Percentiles rank a stretch among this genome's conserved stretches.
Evolutionary conservation across 2,797 vertebrate species (phyloP).

Genomic region (Menidia menidia): DNA sequence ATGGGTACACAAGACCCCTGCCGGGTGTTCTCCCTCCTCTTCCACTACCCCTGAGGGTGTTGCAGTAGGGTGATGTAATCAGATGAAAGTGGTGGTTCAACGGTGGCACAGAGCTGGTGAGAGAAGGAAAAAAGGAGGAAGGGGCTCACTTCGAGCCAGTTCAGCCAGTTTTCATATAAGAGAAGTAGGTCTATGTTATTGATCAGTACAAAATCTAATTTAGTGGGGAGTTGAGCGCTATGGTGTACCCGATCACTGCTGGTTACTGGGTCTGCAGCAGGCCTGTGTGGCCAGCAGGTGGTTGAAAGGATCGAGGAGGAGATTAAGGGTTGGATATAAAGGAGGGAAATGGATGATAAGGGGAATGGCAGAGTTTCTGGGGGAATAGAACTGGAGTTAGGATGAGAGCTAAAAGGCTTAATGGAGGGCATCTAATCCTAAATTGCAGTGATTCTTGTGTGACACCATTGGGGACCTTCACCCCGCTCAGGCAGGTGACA

Average conservation of each 20-base stretch:
- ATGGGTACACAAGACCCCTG: slow-evolving; percentile 80
- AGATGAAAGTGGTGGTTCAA: slow-evolving; percentile 83
- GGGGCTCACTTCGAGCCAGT: slow-evolving; percentile 58
- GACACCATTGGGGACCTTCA: slow-evolving; percentile 75
- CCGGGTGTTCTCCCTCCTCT: slow-evolving; percentile 73
- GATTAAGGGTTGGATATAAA: slow-evolving; percentile 78
- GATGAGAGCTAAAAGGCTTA: slow-evolving; percentile 78
- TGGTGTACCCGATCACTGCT: slow-evolving; percentile 73
- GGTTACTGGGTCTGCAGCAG: slow-evolving; percentile 70
- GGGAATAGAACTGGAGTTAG: slow-evolving; percentile 63
- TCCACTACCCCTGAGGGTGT: slow-evolving; percentile 72
- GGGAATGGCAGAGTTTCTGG: slow-evolving; percentile 71
- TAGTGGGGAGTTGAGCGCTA: slow-evolving; percentile 81
- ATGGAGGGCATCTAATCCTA: slow-evolving; percentile 80
- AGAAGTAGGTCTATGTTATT: slow-evolving; percentile 71
- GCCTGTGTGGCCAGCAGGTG: slow-evolving; percentile 74
- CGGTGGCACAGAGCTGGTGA: slow-evolving; percentile 65
- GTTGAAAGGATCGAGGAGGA: slow-evolving; percentile 71
- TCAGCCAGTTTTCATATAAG: slow-evolving; percentile 64
- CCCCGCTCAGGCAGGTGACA: slow-evolving; percentile 44
- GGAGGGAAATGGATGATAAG: slow-evolving; percentile 76
- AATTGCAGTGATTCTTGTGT: slow-evolving; percentile 74
- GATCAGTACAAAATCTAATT: slow-evolving; percentile 83
- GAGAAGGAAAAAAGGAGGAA: slow-evolving; percentile 57
- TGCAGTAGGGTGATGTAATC: slow-evolving; percentile 86